Base-by-base conservation (phyloP, 1,140 invertebrate species). In the Anastrepha obliqua region DNA sequence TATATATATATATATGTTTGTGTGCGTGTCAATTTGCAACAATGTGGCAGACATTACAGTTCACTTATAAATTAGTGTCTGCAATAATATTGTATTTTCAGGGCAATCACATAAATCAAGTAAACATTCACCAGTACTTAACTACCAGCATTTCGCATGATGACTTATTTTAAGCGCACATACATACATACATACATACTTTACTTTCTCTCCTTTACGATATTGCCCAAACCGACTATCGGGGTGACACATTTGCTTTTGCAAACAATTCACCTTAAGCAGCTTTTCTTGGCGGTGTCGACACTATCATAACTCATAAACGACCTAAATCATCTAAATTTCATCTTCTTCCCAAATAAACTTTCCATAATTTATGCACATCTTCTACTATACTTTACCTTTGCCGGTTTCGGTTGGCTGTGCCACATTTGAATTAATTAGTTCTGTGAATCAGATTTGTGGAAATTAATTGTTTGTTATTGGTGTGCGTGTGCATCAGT, bases 281-380 rank as follows among this genome's bases (percentile, higher is more conserved):
- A 81, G 74, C 74, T 81, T 81, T 81, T 81, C 74, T 81, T 81
- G 13, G 8, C 74, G 47, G 47, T 55, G 74, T 9, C n/a, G 74
- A 20, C 47, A 17, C 17, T 81, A 81, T 81, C 47, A 81, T 55
- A 55, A 51, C 47, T 81, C 47, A 81, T 47, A 58, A 81, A 44
- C 42, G 74, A 81, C 74, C 74, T 42, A 42, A 81, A 58, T 81
- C 47, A 58, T 47, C 8, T 29, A 15, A 74, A 44, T 44, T 74
- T 74, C 42, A 74, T 55, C 74, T 42, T 47, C n/a, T 13, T 74
- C 44, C 15, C n/a, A 44, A 47, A 74, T 6, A 55, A 81, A 81
- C 47, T 55, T 81, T 42, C n/a, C n/a, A 55, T 81, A 81, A 81
- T 81, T 81, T 81, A 81, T 81, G 74, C 47, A n/a, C 74, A 81